Conservation (phyloP, 2,797 vertebrate genomes). For the Orestias chungarensis region DNA sequence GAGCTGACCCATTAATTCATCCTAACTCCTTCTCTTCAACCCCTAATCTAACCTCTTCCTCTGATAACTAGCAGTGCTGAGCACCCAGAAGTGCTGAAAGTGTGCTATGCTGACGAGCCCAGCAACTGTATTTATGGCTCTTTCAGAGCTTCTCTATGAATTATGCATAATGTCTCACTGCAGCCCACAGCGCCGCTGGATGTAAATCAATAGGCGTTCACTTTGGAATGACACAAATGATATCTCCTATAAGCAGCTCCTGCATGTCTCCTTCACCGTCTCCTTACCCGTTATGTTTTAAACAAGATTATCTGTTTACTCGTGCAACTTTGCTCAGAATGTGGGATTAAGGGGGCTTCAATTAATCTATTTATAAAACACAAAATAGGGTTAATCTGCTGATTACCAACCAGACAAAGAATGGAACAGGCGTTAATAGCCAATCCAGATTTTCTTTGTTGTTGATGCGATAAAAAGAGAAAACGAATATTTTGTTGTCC, state of each 20-base stretch:
- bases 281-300: constrained; percentile 42
- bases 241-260: constrained; percentile 59
- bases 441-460: not conserved
- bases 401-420: constrained; percentile 27
- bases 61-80: constrained; percentile 44
- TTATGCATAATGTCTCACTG: constrained; percentile 66
- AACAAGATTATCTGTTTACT: constrained; percentile 63
- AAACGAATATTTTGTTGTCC: constrained; percentile 14
- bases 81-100: constrained; percentile 58
- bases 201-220: constrained; percentile 77
- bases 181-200: constrained; percentile 40
- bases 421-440: constrained; percentile 15
- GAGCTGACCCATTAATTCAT: constrained; percentile 15
- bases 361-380: constrained; percentile 47
- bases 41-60: constrained; percentile 12
- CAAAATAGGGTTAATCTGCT: constrained; percentile 36
- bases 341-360: constrained; percentile 43
- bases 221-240: constrained; percentile 61
- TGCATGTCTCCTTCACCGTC: constrained; percentile 26
- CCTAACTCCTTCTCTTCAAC: constrained; percentile 13
- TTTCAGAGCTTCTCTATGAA: constrained; percentile 66
- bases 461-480: constrained; percentile 10
- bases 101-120: constrained; percentile 34
- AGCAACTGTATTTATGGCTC: constrained; percentile 70
- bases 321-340: constrained; percentile 51